Conservation (phyloP, 1,140 invertebrate genomes). For the Camponotus vicinus region DNA sequence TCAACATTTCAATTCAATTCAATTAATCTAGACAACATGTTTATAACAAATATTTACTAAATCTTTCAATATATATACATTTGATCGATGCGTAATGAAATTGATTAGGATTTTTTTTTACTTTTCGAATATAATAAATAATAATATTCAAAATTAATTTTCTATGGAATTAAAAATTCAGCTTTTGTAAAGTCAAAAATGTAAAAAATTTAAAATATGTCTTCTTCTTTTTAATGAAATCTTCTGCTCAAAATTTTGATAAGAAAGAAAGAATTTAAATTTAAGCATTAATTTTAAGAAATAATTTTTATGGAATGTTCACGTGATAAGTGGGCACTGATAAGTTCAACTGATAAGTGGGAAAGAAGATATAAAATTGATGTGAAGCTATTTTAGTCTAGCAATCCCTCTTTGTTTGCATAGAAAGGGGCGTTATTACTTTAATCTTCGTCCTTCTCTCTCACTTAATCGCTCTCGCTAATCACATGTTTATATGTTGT, state of each 20-base stretch:
- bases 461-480: constrained; percentile 6
- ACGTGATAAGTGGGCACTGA: too few relatives aligned
- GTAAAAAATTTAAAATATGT: background rate
- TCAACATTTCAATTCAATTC: background rate
- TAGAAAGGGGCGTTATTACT: constrained; percentile 22
- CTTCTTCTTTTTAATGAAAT: background rate
- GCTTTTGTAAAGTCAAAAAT: background rate
- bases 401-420: constrained; percentile 5
- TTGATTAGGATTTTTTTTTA: background rate
- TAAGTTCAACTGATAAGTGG: background rate
- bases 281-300: background rate
- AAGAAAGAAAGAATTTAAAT: too few relatives aligned
- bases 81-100: background rate
- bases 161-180: background rate
- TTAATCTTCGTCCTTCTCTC: constrained; percentile 34
- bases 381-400: constrained; percentile 27
- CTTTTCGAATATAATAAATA: background rate
- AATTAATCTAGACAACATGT: background rate
- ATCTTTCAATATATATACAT: background rate
- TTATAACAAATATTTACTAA: background rate
- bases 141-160: background rate
- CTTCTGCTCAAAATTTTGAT: background rate
- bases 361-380: constrained; percentile 20
- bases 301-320: too few relatives aligned
- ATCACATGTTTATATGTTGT: constrained; percentile 2